Base-by-base conservation (phyloP, 1,140 invertebrate species). In the Helicoverpa armigera region DNA sequence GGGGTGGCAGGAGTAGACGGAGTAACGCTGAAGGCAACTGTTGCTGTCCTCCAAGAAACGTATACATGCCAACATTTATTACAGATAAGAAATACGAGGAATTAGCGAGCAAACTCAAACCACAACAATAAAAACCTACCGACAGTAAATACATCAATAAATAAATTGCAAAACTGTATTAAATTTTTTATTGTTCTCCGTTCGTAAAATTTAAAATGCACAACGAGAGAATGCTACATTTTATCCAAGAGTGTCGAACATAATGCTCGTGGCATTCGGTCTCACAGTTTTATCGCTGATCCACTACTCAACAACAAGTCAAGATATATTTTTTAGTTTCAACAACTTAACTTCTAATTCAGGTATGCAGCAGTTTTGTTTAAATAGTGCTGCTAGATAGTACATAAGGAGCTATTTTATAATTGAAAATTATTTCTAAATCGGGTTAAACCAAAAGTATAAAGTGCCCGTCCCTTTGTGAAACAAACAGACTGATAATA, bases 41-140 rank as follows among this genome's bases (percentile, higher is more conserved):
- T 7, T 72, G 69, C 16, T 72, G 69, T 5, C 69, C 69, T 14
- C 69, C 69, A 13, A 29, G 31, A 31, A 29, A 53, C 2, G 18
- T 72, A 5, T 53, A 53, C 18, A 72, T 72, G 69, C 69, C 69
- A 9, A 0, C 69, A 31, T 72, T 72, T 29, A 72, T 72, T 31
- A 53, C 69, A 0, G 69, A 72, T 10, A 51, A 13, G 9, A 53
- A 53, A 72, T 72, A 31, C 11, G 43, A 72, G 23, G 16, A 75
- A 18, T 29, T 84, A 4, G 5, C 76, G 1, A 58, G 81, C 4
- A 73, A 43, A 72, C 63, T 85, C 43, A 43, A 23, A 43, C 11
- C 56, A 78, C 3, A 78, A 48, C 35, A 76, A 73, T 18, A 11
- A 11, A 11, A 16, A 18, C 12, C 10, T 23, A n/a, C 1, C 18